Evolutionary conservation across 2,113 vertebrate genomes (phyloP).

Genomic region (Ceyx melanurus): DNA sequence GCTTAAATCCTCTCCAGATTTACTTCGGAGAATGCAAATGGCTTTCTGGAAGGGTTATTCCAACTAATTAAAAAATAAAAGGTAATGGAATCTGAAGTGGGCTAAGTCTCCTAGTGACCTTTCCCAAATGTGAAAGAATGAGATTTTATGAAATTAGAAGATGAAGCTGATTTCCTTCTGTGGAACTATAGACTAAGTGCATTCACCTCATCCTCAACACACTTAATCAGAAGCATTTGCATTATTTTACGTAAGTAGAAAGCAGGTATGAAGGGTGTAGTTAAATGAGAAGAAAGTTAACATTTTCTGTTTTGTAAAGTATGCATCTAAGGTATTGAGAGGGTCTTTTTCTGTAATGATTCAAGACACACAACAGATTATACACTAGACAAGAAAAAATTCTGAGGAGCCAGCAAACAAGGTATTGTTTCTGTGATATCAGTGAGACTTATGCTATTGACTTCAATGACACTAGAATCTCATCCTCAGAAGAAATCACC

Average conservation of each 20-base stretch:
- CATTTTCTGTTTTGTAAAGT: too few relatives aligned
- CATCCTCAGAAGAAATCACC: not conserved
- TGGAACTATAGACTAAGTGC: not conserved
- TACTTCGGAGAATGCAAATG: not conserved
- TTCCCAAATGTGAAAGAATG: constrained; percentile 21
- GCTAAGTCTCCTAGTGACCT: not conserved
- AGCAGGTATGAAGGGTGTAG: too few relatives aligned
- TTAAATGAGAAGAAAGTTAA: too few relatives aligned
- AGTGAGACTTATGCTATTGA: not conserved
- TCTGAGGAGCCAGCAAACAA: not conserved
- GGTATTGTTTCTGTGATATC: not conserved
- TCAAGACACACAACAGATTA: too few relatives aligned
- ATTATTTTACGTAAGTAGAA: too few relatives aligned
- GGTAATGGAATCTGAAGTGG: constrained; percentile 39
- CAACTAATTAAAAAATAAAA: constrained; percentile 24
- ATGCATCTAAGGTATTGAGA: too few relatives aligned
- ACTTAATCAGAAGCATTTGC: too few relatives aligned
- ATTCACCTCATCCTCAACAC: too few relatives aligned
- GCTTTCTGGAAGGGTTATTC: not conserved
- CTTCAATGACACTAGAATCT: not conserved
- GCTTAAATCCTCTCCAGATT: not conserved
- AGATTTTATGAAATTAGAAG: constrained; percentile 1
- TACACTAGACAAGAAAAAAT: too few relatives aligned
- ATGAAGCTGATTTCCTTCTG: not conserved
- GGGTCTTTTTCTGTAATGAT: too few relatives aligned